A percentile compares a stretch with the other conserved stretches of the same genome.
Evolutionary conservation across 2,888 invertebrate genomes (phyloP).

Genomic region (Nymphalis c-album): DNA sequence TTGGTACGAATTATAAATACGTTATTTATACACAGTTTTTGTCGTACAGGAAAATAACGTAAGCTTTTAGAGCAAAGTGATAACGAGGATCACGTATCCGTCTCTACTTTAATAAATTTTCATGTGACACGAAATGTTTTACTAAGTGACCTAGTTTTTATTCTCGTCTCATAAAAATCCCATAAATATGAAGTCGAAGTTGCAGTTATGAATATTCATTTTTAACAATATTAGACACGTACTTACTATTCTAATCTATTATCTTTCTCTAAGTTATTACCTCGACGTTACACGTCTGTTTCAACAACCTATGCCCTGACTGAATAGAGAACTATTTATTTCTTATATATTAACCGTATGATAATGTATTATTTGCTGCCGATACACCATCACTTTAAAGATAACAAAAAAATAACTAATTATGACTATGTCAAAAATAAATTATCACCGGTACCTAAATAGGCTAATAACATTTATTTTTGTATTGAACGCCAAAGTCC

Average conservation of each 20-base stretch:
- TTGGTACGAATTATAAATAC: too few species aligned
- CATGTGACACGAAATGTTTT: conserved; percentile 2
- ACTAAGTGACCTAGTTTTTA: conserved; percentile 10
- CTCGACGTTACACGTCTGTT: too few species aligned
- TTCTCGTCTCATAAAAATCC: background rate
- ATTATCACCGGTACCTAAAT: too few species aligned
- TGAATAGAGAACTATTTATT: too few species aligned
- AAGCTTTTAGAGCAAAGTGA: background rate
- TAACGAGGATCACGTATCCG: background rate
- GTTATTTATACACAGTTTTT: background rate
- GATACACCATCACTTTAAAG: too few species aligned
- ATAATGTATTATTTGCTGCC: too few species aligned
- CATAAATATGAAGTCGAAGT: background rate
- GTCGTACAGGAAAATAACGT: background rate
- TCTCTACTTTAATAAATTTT: conserved; percentile 5
- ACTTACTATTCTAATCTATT: background rate
- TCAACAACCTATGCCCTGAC: too few species aligned
- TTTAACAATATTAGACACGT: background rate
- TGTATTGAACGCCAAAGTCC: too few species aligned
- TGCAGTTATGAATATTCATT: background rate
- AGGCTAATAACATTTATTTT: too few species aligned
- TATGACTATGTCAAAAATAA: too few species aligned
- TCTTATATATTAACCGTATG: too few species aligned
- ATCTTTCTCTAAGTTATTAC: background rate
- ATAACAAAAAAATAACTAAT: too few species aligned